Evolutionary conservation across 2,113 vertebrate species (phyloP).

Genomic region (Gobio gobio): DNA sequence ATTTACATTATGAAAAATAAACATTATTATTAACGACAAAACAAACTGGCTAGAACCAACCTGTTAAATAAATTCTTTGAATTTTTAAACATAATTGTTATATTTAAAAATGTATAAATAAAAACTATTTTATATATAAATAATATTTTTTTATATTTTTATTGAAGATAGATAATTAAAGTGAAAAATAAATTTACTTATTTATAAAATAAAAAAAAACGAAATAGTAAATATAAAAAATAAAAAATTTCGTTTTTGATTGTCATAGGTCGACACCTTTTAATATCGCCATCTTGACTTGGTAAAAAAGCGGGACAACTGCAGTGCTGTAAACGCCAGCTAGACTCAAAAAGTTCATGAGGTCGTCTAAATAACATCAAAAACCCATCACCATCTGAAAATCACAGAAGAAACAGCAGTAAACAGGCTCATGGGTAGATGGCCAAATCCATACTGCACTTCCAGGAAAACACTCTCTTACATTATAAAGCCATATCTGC

Average conservation of each 20-base stretch:
- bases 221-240: background rate
- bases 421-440: background rate
- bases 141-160: background rate
- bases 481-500: constrained; percentile 34
- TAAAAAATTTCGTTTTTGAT: background rate
- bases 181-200: background rate
- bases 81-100: background rate
- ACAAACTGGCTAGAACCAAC: background rate
- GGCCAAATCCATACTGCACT: background rate
- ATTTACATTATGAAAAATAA: no score
- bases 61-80: background rate
- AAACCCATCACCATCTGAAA: background rate
- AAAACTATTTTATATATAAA: background rate
- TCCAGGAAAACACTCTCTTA: constrained; percentile 31
- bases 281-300: background rate
- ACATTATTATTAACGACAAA: background rate
- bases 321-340: background rate
- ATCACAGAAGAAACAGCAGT: background rate
- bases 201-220: background rate
- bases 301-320: background rate
- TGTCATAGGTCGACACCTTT: background rate
- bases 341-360: background rate
- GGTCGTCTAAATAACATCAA: constrained; percentile 22
- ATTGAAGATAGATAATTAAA: background rate
- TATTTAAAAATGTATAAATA: background rate